Evolutionary conservation across 2,113 vertebrate genomes (phyloP), one percentile per base, ranked within the genome.

Genomic region (Larimichthys polyactis): DNA sequence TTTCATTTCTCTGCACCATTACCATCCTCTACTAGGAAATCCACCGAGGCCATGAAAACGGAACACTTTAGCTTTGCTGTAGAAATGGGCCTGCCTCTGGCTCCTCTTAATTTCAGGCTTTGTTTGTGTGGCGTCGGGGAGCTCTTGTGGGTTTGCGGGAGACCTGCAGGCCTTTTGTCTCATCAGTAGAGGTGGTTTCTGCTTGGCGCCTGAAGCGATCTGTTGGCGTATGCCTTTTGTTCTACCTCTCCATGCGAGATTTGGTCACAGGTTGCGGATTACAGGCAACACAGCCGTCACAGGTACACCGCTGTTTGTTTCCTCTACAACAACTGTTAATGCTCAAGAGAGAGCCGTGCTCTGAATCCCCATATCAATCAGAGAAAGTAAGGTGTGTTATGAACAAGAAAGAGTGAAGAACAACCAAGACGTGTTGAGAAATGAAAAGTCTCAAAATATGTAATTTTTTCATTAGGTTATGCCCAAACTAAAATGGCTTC

Each of bases 81-180:
- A 86, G 89, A 88, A 92, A 83, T 66, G 75, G 85, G 83, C 88
- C 87, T 78, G 93, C 94, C 92, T 90, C 87, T 76, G 89, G 94
- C 93, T 89, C 89, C 83, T 89, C 92, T 91, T 93, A 93, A 94
- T 95, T 95, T 90, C 91, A 92, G 91, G 89, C 92, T 95, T 94
- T 96, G 94, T 95, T 95, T 95, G 92, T 74, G 87, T 73, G 62
- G 88, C 55, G 74, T 83, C 73, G 62, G 88, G 91, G 90, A 87
- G 89, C 90, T 92, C 93, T 90, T 85, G 79, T 85, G 91, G 90
- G 93, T 91, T 94, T 66, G 73, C 80, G 79, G 80, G 87, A 87
- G 87, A 92, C 94, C 95, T 82, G 87, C 87, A 85, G 94, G 93
- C 91, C 91, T 92, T 93, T 92, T 92, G 91, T 95, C 87, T 94